Percentiles rank a stretch among this genome's conserved stretches.
These are phyloP conservation scores for Dendronephthya gigantea DNA, from an alignment of 64 coral and sea anemone species.

Conservation along the genomic window DNA sequence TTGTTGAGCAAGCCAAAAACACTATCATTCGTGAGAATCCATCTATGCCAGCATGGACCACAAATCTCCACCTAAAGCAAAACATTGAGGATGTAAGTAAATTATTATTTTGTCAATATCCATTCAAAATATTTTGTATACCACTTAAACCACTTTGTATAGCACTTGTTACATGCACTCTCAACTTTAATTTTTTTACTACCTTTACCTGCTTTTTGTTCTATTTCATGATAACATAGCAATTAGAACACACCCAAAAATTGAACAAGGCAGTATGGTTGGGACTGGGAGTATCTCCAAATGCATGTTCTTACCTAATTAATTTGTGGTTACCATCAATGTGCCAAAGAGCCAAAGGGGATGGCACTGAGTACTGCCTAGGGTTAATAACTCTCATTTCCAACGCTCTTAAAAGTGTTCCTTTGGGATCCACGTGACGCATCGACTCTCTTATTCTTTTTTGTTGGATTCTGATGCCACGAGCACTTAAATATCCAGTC, in stretches of 20 bases:
- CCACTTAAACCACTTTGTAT: too few relatives aligned
- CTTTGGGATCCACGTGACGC: not conserved
- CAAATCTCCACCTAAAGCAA: not conserved
- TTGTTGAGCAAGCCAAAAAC: not conserved
- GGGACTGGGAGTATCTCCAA: not conserved
- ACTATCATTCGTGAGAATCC: not conserved
- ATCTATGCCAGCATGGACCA: not conserved
- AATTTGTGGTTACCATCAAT: conserved; percentile 22
- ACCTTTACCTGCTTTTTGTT: too few relatives aligned
- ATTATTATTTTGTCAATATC: not conserved
- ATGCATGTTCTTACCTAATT: not conserved
- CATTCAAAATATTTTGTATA: not conserved
- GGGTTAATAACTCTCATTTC: not conserved
- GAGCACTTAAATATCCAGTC: not conserved
- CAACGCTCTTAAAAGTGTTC: not conserved
- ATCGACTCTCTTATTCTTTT: not conserved
- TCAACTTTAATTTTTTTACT: too few relatives aligned
- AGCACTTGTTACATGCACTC: not conserved
- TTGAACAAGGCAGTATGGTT: too few relatives aligned
- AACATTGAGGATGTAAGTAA: not conserved
- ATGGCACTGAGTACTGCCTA: not conserved
- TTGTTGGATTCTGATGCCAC: conserved; percentile 9
- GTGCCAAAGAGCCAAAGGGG: not conserved
- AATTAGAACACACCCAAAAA: not conserved
- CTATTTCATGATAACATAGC: too few relatives aligned